phyloP scores from a whole-genome alignment of 23 tunicate species.

The Phallusia fumigata region DNA sequence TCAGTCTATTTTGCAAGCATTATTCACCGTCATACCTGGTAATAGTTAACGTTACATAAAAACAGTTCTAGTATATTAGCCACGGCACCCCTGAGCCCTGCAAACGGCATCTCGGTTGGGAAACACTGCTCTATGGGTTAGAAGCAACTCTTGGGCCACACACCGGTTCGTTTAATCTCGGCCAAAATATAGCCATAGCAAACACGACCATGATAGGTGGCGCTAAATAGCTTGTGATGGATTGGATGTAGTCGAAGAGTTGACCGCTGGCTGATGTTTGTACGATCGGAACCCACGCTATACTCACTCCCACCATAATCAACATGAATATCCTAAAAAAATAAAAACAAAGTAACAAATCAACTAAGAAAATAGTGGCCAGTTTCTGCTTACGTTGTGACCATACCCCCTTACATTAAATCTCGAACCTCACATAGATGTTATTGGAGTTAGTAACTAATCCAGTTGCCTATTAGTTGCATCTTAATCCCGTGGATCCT shows the following conservation, averaged over 20 bases:
- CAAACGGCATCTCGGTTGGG: no score
- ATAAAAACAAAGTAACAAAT: no score
- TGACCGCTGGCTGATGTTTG: constrained; percentile 67
- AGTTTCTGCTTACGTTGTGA: no score
- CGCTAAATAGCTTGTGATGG: constrained; percentile 83
- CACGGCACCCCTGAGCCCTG: no score
- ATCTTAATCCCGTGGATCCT: no score
- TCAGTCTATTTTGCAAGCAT: no score
- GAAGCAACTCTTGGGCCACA: constrained; percentile 21
- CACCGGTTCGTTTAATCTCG: constrained; percentile 83
- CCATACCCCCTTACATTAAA: not conserved
- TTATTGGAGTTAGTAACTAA: not conserved
- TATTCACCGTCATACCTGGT: no score
- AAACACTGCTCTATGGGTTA: no score
- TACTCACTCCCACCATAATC: constrained; percentile 73
- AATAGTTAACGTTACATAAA: no score
- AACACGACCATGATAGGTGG: constrained; percentile 95
- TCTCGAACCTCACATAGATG: not conserved
- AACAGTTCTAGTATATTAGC: no score
- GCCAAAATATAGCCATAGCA: constrained; percentile 80
- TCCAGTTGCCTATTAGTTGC: no score
- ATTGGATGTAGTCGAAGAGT: constrained; percentile 93
- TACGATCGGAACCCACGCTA: constrained; percentile 90
- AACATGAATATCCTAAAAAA: constrained; percentile 62
- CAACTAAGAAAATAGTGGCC: no score